phyloP scores from a whole-genome alignment of 2,797 vertebrate species.

The Miopithecus talapoin region DNA sequence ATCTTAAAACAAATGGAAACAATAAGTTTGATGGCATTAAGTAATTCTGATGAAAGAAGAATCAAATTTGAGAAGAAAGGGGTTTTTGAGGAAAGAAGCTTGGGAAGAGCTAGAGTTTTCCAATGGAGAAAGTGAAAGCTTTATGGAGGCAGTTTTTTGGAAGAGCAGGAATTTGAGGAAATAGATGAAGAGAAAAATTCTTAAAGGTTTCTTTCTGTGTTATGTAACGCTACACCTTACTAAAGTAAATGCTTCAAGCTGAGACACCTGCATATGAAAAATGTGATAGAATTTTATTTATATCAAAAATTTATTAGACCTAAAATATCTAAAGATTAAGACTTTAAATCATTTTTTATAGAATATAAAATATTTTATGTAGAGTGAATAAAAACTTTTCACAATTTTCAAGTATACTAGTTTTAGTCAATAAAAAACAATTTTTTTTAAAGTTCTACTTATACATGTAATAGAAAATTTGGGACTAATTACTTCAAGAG shows the following conservation, averaged over 20 bases:
- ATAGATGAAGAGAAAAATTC: background rate
- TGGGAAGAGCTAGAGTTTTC: background rate
- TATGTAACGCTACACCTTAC: background rate
- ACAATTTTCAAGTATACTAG: background rate
- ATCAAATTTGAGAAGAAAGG: background rate
- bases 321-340: background rate
- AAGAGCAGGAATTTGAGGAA: background rate
- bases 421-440: background rate
- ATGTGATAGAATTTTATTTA: background rate
- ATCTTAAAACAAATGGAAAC: background rate
- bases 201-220: background rate
- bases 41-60: background rate
- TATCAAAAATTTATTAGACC: background rate
- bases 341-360: slow-evolving; percentile 4
- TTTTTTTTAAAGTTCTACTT: background rate
- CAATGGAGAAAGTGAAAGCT: background rate
- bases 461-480: background rate
- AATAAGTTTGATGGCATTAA: background rate
- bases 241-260: background rate
- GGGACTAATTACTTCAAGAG: background rate
- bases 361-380: background rate
- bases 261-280: background rate
- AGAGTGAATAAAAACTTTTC: background rate
- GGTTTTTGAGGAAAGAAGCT: background rate
- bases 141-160: background rate